Conservation (phyloP, 2,888 invertebrate species). For the Drosophila mercatorum region DNA sequence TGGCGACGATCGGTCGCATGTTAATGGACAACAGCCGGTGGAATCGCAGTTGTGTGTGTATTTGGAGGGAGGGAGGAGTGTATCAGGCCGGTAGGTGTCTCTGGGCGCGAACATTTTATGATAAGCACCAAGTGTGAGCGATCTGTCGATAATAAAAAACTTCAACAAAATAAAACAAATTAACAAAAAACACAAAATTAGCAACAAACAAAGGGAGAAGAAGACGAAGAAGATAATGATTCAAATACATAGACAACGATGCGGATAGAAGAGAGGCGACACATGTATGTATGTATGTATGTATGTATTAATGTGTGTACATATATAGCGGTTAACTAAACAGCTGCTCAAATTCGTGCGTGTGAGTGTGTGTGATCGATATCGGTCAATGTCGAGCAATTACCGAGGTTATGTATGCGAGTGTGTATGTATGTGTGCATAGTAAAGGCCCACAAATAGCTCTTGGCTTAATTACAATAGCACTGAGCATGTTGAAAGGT, state of each 20-base stretch:
- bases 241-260: slow-evolving; percentile 8
- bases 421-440: not conserved
- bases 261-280: not conserved
- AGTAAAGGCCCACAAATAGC: slow-evolving; percentile 21
- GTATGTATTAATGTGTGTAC: not conserved
- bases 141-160: slow-evolving; percentile 67
- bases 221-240: slow-evolving; percentile 28
- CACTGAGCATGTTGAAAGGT: slow-evolving; percentile 31
- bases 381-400: slow-evolving; percentile 58
- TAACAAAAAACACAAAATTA: slow-evolving; percentile 63
- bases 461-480: slow-evolving; percentile 31
- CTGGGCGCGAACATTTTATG: slow-evolving; percentile 41
- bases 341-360: slow-evolving; percentile 24
- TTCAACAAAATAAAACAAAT: slow-evolving; percentile 59
- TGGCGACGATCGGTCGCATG: slow-evolving; percentile 50
- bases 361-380: slow-evolving; percentile 29
- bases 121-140: slow-evolving; percentile 51
- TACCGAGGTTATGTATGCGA: slow-evolving; percentile 24
- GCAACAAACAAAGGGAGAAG: slow-evolving; percentile 57
- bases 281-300: not conserved
- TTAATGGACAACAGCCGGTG: slow-evolving; percentile 43
- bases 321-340: slow-evolving; percentile 17
- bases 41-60: slow-evolving; percentile 8
- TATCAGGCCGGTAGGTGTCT: slow-evolving; percentile 14
- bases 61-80: not conserved